phyloP scores from a whole-genome alignment of 2,113 vertebrate genomes.

The Oophaga pumilio region DNA sequence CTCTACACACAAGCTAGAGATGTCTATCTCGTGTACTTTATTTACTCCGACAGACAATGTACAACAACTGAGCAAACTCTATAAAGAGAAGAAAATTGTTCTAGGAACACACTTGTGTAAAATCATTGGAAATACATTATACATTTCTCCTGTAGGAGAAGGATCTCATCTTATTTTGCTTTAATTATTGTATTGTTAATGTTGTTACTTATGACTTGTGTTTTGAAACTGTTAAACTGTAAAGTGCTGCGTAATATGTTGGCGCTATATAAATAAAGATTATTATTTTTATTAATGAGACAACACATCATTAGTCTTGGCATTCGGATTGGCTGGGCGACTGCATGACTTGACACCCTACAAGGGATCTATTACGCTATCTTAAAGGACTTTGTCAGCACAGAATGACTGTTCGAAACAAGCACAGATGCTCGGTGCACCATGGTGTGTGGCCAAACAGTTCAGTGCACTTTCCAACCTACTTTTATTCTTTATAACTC shows the following conservation, averaged over 20 bases:
- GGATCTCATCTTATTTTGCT: too few relatives aligned
- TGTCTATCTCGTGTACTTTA: neutral
- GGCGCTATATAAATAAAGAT: too few relatives aligned
- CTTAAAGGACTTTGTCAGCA: neutral
- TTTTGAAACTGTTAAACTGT: too few relatives aligned
- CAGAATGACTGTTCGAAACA: too few relatives aligned
- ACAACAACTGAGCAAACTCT: neutral
- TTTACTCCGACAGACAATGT: constrained; percentile 7
- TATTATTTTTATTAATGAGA: too few relatives aligned
- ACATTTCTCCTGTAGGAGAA: neutral
- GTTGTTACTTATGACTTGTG: too few relatives aligned
- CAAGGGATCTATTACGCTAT: neutral
- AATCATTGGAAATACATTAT: neutral
- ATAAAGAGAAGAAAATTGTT: neutral
- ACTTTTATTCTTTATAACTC: too few relatives aligned
- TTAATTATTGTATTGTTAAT: too few relatives aligned
- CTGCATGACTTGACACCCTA: neutral
- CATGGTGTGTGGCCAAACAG: too few relatives aligned
- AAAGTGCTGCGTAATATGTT: too few relatives aligned
- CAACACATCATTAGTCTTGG: neutral
- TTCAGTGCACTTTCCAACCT: too few relatives aligned
- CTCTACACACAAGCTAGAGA: neutral
- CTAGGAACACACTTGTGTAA: neutral
- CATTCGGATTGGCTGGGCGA: neutral
- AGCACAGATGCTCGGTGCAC: too few relatives aligned